Evolutionary conservation across 2,888 invertebrate genomes (phyloP), one percentile per base, ranked within the genome.

Genomic region (Polymixis flavicincta): DNA sequence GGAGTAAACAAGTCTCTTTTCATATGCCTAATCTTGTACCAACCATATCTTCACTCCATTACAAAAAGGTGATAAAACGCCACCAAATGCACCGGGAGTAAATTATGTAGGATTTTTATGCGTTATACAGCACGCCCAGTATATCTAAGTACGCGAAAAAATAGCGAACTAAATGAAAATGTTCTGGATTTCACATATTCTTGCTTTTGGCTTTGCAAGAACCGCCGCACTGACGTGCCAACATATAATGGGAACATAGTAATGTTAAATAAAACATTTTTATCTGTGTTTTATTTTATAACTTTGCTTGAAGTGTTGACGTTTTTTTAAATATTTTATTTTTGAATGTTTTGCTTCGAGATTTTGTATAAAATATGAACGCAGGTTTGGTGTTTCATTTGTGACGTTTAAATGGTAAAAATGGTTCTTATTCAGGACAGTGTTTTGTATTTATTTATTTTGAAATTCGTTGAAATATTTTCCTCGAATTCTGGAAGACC

Each of bases 31-130:
- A 82, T 81, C 78, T 77, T 65, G 70, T 45, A 61, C 74, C 32
- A 55, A 55, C 63, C 78, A 76, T 80, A 85, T 85, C 87, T 86
- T 83, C 83, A 77, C 76, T 67, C 60, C 72, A 69, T 83, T 74
- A 83, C 54, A 85, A 75, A 67, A 69, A 68, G 59, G 77, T 79
- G 70, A 76, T 80, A 74, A 80, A 83, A 69, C 65, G 70, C 71
- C 48, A 67, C 57, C 55, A 76, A 87, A 77, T 81, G 80, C 77
- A 81, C 65, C 72, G 54, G 52, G 54, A 61, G 74, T 77, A 71
- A 70, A 80, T 87, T 74, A 78, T 71, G 64, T 78, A 22, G 71
- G 55, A 59, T 74, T 76, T 85, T 82, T 85, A 84, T 71, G 66
- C 19, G 59, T 69, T 45, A 75, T 75, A 71, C 50, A 45, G n/a